Evolutionary conservation across 2,888 invertebrate genomes (phyloP), one percentile per base, ranked within the genome.

Genomic region (Hydrotaea diabolus): DNA sequence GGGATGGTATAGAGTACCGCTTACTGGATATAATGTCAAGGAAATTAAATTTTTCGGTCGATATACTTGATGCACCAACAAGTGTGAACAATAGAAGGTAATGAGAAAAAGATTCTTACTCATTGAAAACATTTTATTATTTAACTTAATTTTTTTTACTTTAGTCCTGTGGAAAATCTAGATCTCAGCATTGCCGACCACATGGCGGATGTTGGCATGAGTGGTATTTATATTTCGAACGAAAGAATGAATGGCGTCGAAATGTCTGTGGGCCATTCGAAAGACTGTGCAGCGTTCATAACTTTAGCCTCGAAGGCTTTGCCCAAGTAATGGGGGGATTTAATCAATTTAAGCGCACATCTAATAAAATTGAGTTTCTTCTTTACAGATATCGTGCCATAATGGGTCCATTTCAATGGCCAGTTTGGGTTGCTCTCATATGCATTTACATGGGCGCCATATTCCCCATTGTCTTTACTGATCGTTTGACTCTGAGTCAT

Each of bases 351-450:
- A 71, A 26, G 15, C 23, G 2, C 26, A 69, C 4, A 11, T 8
- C n/a, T 59, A n/a, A 19, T 64, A 31, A n/a, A 75, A 43, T 26
- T 64, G n/a, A 31, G 0, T 19, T 73, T 62, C 21, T 46, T 76
- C 23, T 77, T 85, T 11, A 69, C 89, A 96, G 96, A 88, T 96
- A 96, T 90, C 95, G 96, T 36, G 96, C 96, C 0, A 96, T 97
- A 77, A 94, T 97, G 92, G 96, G 97, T 0, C 96, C 96, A 0
- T 97, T 97, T 88, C 95, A 96, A 87, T 96, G 96, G 95, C 94
- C 95, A 19, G 96, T 96, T 9, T 97, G 97, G 97, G 91, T 96
- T 21, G 94, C 95, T 0, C 90, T 97, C 15, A 95, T 95, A 4
- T 93, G 94, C 21, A 94, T 95, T 0, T 97, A 97, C 88, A 91